Evolutionary conservation across 2,888 invertebrate species (phyloP), one percentile per base, ranked within the genome.

Genomic region (Sphaerophoria taeniata): DNA sequence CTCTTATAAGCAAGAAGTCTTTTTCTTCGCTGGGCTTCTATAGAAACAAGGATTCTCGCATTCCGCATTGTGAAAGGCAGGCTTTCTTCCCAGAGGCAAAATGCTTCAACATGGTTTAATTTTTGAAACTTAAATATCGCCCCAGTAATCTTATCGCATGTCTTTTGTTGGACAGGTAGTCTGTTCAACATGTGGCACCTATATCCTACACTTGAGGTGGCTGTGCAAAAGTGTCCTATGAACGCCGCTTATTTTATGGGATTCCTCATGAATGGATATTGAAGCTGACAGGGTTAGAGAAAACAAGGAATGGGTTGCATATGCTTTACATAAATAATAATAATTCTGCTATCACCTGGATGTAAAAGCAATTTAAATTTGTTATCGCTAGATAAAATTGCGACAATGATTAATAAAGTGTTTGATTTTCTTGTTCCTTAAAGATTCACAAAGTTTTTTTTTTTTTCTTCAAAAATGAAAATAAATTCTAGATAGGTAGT

Each of bases 81-180:
- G 16, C 58, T 58, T 16, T 43, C 14, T 5, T 14, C 11, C 39
- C 11, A 7, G 2, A 43, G 11, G 39, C 39, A 43, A 43, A 16
- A 11, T 12, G 69, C 51, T 49, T 47, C 75, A 73, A 60, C 80
- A 71, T 61, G 72, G 78, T 47, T 61, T 36, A 78, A 81, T 81
- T 87, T 74, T 71, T 75, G 80, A 77, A 85, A 81, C 77, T 87
- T 74, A 78, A 78, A 72, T 74, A 85, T 71, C 63, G 81, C 75
- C 77, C 61, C 75, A 61, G 80, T 69, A 81, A 87, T 85, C 77
- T 84, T 63, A 77, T 67, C 80, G 33, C 74, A 80, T 58, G 43
- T 55, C 71, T 83, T 55, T 33, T 69, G 34, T 49, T 49, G 51
- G 67, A 71, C 61, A 80, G 80, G 72, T 73, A 61, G 39, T 55